Evolutionary conservation across 2,113 vertebrate species (phyloP).

Genomic region (Gorsachius goisagi): DNA sequence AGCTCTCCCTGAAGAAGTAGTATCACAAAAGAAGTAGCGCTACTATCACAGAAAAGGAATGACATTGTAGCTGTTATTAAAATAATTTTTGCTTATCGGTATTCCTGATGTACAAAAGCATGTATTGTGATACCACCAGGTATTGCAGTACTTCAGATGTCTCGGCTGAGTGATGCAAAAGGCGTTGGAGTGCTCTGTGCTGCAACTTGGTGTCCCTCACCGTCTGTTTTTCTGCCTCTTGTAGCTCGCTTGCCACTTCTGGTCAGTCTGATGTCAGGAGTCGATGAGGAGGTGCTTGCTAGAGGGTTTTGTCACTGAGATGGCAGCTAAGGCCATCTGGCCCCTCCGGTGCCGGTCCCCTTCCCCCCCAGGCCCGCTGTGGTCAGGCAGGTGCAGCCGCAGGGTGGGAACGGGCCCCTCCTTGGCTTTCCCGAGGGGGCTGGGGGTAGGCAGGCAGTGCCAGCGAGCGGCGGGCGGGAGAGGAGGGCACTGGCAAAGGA

Average conservation of each 20-base stretch:
- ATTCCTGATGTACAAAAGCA: background rate
- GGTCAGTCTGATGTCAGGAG: background rate
- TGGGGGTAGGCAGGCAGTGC: too few relatives aligned
- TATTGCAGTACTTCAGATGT: rapidly evolving
- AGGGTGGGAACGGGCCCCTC: rapidly evolving
- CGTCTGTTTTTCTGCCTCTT: background rate
- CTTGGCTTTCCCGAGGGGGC: background rate
- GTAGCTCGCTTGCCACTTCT: background rate
- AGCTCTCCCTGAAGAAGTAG: background rate
- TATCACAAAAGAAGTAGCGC: background rate
- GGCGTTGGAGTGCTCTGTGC: background rate
- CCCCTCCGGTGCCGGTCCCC: background rate
- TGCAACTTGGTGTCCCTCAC: background rate
- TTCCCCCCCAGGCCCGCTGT: background rate
- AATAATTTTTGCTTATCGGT: background rate
- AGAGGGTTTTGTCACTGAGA: background rate
- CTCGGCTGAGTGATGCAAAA: background rate
- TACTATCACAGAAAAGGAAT: background rate
- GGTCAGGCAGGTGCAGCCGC: background rate
- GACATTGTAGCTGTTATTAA: background rate
- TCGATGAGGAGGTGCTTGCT: background rate
- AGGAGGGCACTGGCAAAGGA: background rate
- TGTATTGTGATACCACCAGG: background rate
- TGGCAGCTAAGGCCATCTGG: background rate
- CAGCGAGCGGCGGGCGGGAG: background rate